Evolutionary conservation across 2,113 vertebrate genomes (phyloP).

Genomic region (Psittacula cyanocephala): DNA sequence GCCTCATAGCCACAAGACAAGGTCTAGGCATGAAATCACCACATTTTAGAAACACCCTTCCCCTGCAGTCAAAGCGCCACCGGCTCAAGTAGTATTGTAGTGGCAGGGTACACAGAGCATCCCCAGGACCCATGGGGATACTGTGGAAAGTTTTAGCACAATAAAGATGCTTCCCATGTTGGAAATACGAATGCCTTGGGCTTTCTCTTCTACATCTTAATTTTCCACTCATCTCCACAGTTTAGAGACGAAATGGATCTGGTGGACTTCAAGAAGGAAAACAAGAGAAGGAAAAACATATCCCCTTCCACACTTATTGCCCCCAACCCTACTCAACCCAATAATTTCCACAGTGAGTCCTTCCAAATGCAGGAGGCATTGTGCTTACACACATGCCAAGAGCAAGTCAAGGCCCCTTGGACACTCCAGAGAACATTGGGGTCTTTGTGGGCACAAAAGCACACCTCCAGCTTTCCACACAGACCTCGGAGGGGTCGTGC

Average conservation of each 20-base stretch:
- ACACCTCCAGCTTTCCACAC: not conserved
- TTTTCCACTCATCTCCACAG: not conserved
- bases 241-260: not conserved
- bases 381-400: not conserved
- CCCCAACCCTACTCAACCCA: not conserved
- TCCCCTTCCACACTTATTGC: not conserved
- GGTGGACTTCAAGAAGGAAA: not conserved
- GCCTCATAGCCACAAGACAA: not conserved
- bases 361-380: not conserved
- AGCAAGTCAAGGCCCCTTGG: not conserved
- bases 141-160: not conserved
- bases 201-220: not conserved
- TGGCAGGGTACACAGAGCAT: not conserved
- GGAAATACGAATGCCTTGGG: not conserved
- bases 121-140: fast-evolving
- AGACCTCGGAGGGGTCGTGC: fast-evolving
- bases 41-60: not conserved
- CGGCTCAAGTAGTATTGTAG: not conserved
- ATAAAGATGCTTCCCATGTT: not conserved
- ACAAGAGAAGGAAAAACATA: not conserved
- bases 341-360: not conserved
- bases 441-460: not conserved
- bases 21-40: fast-evolving
- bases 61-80: not conserved
- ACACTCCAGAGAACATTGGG: not conserved